phyloP scores from a whole-genome alignment of 2,888 invertebrate species.

The Odontothrips loti region DNA sequence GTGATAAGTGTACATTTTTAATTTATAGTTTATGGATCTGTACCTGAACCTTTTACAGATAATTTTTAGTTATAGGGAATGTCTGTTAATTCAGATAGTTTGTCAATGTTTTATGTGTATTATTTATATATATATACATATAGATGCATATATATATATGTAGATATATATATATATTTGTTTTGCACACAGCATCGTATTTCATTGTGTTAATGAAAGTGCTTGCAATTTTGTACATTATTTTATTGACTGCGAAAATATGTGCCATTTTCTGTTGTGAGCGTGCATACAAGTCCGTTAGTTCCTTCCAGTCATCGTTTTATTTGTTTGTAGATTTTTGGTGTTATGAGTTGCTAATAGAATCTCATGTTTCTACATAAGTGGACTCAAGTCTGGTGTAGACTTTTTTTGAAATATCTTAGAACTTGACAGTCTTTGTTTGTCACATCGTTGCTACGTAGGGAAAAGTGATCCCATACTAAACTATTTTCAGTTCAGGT shows the following conservation, averaged over 20 bases:
- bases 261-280: conserved; percentile 17
- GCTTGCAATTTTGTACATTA: conserved; percentile 19
- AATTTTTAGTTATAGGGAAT: background rate
- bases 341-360: background rate
- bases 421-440: too few species aligned
- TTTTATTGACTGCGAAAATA: conserved; percentile 14
- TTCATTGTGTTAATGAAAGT: background rate
- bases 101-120: background rate
- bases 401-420: too few species aligned
- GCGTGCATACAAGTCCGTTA: background rate
- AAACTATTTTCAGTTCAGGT: too few species aligned
- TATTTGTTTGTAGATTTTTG: background rate
- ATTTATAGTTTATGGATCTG: conserved; percentile 22
- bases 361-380: too few species aligned
- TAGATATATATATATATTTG: background rate
- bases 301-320: conserved; percentile 21
- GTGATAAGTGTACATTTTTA: conserved; percentile 25
- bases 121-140: background rate
- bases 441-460: too few species aligned
- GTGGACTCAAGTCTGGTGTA: too few species aligned
- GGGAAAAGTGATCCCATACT: too few species aligned
- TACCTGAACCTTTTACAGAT: conserved; percentile 26
- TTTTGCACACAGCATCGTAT: background rate
- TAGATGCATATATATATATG: background rate
- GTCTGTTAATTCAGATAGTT: background rate